Conservation (phyloP, 1,140 invertebrate species). For the Dolichoris vasculosae region DNA sequence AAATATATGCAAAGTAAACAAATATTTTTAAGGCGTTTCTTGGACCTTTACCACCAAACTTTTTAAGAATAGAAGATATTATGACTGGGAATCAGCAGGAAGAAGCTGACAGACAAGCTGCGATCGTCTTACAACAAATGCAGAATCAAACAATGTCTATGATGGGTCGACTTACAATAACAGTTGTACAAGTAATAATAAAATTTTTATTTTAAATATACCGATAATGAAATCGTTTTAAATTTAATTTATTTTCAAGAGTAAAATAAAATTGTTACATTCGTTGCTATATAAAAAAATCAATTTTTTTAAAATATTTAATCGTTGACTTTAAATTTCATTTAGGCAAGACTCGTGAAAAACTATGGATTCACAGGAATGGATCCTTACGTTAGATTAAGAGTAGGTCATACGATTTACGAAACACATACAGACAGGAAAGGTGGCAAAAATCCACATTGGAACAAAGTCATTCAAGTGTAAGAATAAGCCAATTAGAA, state of each 20-base stretch:
- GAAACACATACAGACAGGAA: constrained; percentile 96
- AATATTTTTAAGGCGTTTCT: constrained; percentile 79
- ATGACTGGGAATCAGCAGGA: constrained; percentile 78
- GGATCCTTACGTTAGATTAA: constrained; percentile 95
- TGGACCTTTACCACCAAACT: constrained; percentile 87
- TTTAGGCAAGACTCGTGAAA: constrained; percentile 90
- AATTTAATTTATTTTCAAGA: background rate
- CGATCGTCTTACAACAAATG: constrained; percentile 84
- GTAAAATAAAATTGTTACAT: no score
- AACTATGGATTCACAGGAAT: constrained; percentile 97
- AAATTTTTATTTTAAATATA: background rate
- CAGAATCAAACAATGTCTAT: constrained; percentile 75
- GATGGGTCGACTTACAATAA: constrained; percentile 87
- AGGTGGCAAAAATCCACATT: constrained; percentile 95
- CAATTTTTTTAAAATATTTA: background rate
- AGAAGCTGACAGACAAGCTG: constrained; percentile 85
- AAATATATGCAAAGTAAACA: background rate
- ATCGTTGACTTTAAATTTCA: constrained; percentile 41
- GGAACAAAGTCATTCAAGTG: constrained; percentile 96
- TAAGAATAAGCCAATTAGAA: constrained; percentile 68
- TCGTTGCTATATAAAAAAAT: no score
- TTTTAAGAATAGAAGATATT: constrained; percentile 80
- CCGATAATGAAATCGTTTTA: background rate
- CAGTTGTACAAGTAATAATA: constrained; percentile 82
- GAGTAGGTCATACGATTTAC: constrained; percentile 94